These are phyloP conservation scores for Scolopax bukidnonensis DNA, from an alignment of 2,797 vertebrate genomes.

Conservation along the genomic window DNA sequence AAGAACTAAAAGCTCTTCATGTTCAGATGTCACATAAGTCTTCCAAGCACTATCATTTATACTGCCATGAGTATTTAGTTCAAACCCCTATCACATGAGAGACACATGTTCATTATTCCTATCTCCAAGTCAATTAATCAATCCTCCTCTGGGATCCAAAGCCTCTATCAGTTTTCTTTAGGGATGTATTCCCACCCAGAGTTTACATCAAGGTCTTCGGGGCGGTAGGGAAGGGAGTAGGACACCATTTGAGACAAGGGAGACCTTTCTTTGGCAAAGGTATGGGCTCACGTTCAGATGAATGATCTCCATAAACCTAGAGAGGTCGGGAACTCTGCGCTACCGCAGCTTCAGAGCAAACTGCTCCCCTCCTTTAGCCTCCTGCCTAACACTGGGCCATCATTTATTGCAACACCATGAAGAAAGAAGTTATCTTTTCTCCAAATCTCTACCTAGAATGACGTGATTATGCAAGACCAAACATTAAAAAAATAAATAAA, in stretches of 20 bases:
- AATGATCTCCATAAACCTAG: background rate
- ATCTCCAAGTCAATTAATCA: background rate
- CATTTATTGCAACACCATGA: background rate
- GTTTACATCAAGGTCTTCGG: background rate
- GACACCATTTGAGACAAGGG: background rate
- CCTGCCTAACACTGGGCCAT: background rate
- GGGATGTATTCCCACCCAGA: background rate
- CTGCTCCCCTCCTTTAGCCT: background rate
- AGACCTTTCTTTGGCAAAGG: background rate
- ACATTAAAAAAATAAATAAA: background rate
- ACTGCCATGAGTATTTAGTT: background rate
- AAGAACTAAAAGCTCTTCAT: background rate
- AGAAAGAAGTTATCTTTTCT: background rate
- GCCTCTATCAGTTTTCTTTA: background rate
- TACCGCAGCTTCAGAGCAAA: background rate
- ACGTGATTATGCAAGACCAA: background rate
- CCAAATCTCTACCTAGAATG: background rate
- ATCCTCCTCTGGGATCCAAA: background rate
- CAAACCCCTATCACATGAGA: background rate
- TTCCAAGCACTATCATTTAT: background rate
- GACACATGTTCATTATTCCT: background rate
- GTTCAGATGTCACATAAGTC: background rate
- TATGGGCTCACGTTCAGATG: background rate
- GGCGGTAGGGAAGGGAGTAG: background rate
- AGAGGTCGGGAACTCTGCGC: background rate